Evolutionary conservation across 2,113 vertebrate species (phyloP).

Genomic region (Melanerpes formicivorus): DNA sequence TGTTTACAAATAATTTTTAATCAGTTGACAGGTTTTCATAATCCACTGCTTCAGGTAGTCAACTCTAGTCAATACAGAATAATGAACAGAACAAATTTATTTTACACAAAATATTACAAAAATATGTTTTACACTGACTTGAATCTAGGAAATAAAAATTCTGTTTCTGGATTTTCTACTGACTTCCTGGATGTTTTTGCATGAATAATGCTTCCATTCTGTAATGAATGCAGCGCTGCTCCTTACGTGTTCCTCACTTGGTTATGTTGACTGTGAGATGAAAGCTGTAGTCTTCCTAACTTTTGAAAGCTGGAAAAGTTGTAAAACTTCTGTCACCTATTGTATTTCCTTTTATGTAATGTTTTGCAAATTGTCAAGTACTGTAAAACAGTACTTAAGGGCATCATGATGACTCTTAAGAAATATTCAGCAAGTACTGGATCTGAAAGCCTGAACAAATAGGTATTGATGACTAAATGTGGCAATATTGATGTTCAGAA

Average conservation of each 20-base stretch:
- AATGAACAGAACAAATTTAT: background rate
- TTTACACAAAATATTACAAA: background rate
- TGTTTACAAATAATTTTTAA: background rate
- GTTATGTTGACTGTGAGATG: background rate
- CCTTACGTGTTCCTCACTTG: background rate
- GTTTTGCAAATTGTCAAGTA: background rate
- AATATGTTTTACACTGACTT: background rate
- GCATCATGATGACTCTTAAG: background rate
- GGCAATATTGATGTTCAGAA: background rate
- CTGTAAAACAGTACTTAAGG: background rate
- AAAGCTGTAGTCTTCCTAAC: background rate
- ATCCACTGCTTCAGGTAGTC: background rate
- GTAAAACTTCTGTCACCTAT: background rate
- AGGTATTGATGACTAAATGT: background rate
- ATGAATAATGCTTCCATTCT: background rate
- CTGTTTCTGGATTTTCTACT: background rate
- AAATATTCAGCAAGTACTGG: background rate
- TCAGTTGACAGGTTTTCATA: background rate
- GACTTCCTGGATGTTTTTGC: background rate
- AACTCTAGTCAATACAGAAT: background rate
- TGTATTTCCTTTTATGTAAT: background rate
- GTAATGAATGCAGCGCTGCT: background rate
- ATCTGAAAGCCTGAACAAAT: background rate
- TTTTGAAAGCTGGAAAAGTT: background rate
- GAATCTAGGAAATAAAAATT: background rate